Base-by-base conservation (phyloP, 2,113 vertebrate genomes). In the Phaethornis superciliosus region DNA sequence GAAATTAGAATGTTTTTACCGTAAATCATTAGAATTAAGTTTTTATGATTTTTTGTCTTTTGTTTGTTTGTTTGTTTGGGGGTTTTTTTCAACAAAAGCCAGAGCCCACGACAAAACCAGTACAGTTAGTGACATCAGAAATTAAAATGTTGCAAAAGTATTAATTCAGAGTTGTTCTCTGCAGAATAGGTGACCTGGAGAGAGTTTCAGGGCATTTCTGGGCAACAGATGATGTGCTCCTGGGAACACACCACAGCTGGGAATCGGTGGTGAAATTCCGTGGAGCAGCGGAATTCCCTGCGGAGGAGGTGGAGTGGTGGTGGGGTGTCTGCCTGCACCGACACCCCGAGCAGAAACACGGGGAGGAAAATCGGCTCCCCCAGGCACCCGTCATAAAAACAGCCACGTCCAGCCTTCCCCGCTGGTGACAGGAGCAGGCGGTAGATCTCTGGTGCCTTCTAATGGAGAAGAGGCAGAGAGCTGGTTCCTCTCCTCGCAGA, bases 381-480 rank as follows among this genome's bases (percentile, higher is more conserved):
- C 6, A 17, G 49, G 30, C 37, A 9, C 32, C 17, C 0, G 1
- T 7, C 33, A 15, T 5, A 14, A 0, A 18, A 37, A 3, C 37
- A 28, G 65, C 42, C 35, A 7, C 65, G 5, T 1, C n/a, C 47
- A 12, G 62, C 70, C 40, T 4, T n/a, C 35, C 33, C 33, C 2
- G 26, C 2, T 49, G 7, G 10, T 46, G 55, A 12, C 22, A 16
- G 60, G 19, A 70, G 26, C 2, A 3, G 14, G 3, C 2, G 3
- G 40, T 30, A 81, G 88, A 69, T 52, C 88, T 87, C 88, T 89
- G 88, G 81, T 89, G 92, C 94, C 92, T 81, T 93, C 90, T 87
- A 81, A 83, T 1, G 81, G 90, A 93, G n/a, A 91, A 32, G 30
- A 87, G n/a, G 30, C 26, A 18, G 9, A 47, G 46, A 20, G 71